phyloP scores from a whole-genome alignment of 2,797 vertebrate genomes.

The Anomalospiza imberbis region DNA sequence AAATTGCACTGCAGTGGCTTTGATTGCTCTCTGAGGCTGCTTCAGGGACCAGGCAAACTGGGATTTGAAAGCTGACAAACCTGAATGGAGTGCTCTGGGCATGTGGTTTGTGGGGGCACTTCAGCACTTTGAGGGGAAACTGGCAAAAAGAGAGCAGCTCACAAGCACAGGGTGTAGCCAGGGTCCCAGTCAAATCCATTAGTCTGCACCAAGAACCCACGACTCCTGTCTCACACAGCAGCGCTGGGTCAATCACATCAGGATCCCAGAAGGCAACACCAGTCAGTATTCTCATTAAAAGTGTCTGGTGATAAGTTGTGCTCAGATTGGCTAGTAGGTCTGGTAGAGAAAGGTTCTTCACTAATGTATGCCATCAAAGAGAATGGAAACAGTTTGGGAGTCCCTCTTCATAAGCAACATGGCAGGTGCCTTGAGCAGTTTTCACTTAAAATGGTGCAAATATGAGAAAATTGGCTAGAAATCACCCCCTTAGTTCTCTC shows the following conservation, averaged over 20 bases:
- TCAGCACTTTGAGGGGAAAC: neutral
- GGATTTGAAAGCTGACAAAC: constrained; percentile 3
- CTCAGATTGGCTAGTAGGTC: neutral
- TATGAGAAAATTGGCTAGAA: neutral
- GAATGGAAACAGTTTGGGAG: neutral
- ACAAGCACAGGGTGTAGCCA: neutral
- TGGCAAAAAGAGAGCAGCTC: neutral
- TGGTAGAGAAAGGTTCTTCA: neutral
- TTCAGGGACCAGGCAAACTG: neutral
- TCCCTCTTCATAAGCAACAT: neutral
- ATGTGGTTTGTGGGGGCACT: constrained; percentile 16
- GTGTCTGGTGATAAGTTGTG: neutral
- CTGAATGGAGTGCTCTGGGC: constrained; percentile 21
- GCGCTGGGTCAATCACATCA: rapidly evolving
- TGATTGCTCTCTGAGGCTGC: constrained; percentile 47
- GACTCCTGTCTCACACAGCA: neutral
- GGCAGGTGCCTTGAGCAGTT: neutral
- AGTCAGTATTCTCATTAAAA: neutral
- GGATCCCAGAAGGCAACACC: neutral
- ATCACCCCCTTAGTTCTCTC: neutral
- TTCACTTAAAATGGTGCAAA: neutral
- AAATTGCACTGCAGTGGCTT: constrained; percentile 68
- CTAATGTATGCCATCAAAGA: neutral
- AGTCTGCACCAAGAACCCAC: neutral
- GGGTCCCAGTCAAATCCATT: neutral